These are phyloP conservation scores for Passer domesticus DNA, from an alignment of 2,113 vertebrate species.

Conservation along the genomic window DNA sequence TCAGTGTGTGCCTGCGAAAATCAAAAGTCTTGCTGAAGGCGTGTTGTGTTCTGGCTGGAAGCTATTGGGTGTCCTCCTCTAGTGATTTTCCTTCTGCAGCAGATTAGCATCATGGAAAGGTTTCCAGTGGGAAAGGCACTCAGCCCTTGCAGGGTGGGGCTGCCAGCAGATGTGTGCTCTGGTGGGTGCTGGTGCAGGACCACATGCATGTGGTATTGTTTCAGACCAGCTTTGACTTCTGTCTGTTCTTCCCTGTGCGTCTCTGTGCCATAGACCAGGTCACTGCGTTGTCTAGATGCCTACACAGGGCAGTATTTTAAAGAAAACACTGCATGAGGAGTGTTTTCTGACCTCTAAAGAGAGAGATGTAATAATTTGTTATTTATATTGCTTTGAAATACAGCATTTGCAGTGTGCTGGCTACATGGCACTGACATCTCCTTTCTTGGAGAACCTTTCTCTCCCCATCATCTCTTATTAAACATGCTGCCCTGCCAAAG, in stretches of 20 bases:
- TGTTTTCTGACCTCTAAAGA: neutral
- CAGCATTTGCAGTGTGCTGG: accelerated
- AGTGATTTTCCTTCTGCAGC: neutral
- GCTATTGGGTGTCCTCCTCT: conserved; percentile 34
- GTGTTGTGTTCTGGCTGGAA: conserved; percentile 14
- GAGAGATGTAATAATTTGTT: neutral
- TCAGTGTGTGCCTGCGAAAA: conserved; percentile 46
- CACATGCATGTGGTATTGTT: neutral
- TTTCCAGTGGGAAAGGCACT: neutral
- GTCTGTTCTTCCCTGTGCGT: neutral
- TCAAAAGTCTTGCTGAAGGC: conserved; percentile 57
- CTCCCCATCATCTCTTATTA: neutral
- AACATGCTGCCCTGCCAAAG: neutral
- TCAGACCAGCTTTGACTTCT: neutral
- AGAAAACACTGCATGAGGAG: neutral
- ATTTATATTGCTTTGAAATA: neutral
- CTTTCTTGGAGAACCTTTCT: neutral
- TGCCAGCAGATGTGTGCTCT: neutral
- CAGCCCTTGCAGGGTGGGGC: neutral
- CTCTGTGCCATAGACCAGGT: neutral
- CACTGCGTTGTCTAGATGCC: neutral
- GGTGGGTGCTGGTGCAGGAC: neutral
- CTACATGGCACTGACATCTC: neutral
- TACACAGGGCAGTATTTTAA: neutral
- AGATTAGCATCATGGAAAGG: neutral